Evolutionary conservation across 2,888 invertebrate genomes (phyloP), one percentile per base, ranked within the genome.

Genomic region (Diarsia mendica): DNA sequence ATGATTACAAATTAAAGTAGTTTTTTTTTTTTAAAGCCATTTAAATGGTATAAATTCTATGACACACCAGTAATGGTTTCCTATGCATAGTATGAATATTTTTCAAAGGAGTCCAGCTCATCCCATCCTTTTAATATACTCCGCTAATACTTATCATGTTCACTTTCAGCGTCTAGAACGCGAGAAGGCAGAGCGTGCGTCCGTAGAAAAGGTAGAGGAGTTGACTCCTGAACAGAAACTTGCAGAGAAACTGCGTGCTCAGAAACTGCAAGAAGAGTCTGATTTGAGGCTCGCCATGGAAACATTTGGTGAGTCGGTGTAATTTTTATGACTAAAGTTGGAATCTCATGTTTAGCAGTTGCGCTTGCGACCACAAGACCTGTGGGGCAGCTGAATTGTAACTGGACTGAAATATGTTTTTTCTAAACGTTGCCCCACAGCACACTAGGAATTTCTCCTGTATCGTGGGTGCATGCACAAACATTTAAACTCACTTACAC

Each of bases 261-360:
- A 99, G 93, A 98, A 98, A 95, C 95, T 98, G 69, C 98, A 98
- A 92, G 98, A 98, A 93, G 99, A 99, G 93, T 98, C 98, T 0
- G 99, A 99, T 93, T 97, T 99, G 72, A 97, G 98, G 90, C 97
- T 98, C 86, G 99, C 99, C 67, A 97, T 98, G 96, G 99, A 99
- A 92, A 98, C 99, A 79, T 98, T 99, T 95, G 99, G 98, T 53
- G 44, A 63, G 44, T 44, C n/a, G n/a, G n/a, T 44, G n/a, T 8
- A 13, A 11, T 10, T 1, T 61, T 20, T 39, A 11, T 33, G 60
- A 9, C 60, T 58, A 15, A 15, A 58, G 1, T 58, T 23, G 3
- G 3, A 28, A 18, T 15, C 8, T 28, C 3, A 58, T 6, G 1
- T 15, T 9, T 58, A 28, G 58, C 15, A 58, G 28, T 58, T 2